phyloP scores from a whole-genome alignment of 2,113 vertebrate species.

The Aspidoscelis tigris region DNA sequence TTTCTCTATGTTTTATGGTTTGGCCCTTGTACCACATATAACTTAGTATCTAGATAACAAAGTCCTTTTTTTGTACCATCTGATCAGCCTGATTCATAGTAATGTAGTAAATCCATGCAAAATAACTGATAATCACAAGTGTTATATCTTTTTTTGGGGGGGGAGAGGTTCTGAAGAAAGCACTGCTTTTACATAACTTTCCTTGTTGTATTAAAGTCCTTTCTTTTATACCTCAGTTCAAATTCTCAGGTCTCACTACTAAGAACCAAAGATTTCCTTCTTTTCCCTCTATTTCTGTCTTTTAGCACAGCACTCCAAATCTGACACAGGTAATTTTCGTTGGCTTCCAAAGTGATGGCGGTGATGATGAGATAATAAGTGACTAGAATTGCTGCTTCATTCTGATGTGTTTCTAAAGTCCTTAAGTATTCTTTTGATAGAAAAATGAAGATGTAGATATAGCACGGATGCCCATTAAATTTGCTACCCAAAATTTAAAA shows the following conservation, averaged over 20 bases:
- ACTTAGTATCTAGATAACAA: neutral
- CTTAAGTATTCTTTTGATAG: neutral
- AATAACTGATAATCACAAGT: neutral
- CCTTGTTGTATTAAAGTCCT: neutral
- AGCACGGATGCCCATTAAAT: too few relatives aligned
- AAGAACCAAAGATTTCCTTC: neutral
- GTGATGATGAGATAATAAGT: conserved; percentile 8
- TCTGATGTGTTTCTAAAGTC: neutral
- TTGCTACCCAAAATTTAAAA: too few relatives aligned
- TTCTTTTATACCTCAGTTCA: neutral
- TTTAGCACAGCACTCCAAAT: neutral
- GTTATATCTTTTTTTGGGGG: neutral
- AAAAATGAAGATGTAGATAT: neutral
- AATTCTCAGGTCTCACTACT: neutral
- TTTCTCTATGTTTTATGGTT: neutral
- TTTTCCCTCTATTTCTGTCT: neutral
- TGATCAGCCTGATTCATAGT: neutral
- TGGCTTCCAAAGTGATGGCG: neutral
- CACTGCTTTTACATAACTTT: neutral
- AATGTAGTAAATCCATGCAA: neutral
- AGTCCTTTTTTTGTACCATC: neutral
- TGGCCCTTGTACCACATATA: neutral
- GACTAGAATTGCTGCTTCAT: neutral
- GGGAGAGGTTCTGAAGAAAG: neutral
- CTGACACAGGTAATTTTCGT: conserved; percentile 10